A percentile compares a stretch with the other conserved stretches of the same genome.
Evolutionary conservation across 2,888 invertebrate species (phyloP).

Genomic region (Corythucha ciliata): DNA sequence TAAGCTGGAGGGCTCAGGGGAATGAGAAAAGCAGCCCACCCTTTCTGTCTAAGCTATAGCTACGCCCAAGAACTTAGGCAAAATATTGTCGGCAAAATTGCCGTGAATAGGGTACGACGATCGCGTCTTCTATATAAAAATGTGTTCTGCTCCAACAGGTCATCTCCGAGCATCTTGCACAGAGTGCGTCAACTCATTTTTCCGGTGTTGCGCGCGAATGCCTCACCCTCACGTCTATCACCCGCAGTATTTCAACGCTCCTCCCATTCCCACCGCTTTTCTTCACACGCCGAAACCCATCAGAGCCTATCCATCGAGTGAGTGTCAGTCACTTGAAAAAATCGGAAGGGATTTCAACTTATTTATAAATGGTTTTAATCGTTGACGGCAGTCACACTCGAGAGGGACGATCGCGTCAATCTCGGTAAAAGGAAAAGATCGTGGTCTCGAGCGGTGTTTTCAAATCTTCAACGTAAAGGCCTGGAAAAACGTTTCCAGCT

Average conservation of each 20-base stretch:
- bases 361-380: constrained; percentile 1
- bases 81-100: too few relatives aligned
- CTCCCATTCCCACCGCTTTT: constrained; percentile 25
- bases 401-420: constrained; percentile 25
- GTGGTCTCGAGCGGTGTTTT: constrained; percentile 92
- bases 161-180: constrained; percentile 47
- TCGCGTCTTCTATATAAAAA: not conserved
- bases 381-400: constrained; percentile 19
- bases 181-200: constrained; percentile 55
- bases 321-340: constrained; percentile 7
- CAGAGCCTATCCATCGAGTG: constrained; percentile 33
- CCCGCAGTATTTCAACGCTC: constrained; percentile 25
- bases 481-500: constrained; percentile 84
- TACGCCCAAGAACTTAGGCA: too few relatives aligned
- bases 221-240: constrained; percentile 18
- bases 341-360: not conserved
- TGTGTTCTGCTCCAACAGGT: not conserved
- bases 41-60: too few relatives aligned
- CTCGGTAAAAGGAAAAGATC: constrained; percentile 68
- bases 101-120: too few relatives aligned
- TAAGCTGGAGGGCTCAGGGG: too few relatives aligned
- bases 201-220: constrained; percentile 47
- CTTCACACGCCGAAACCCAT: constrained; percentile 34
- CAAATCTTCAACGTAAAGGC: constrained; percentile 88
- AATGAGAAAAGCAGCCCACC: too few relatives aligned